phyloP scores from a whole-genome alignment of 2,888 invertebrate species.

The Helleia helle region DNA sequence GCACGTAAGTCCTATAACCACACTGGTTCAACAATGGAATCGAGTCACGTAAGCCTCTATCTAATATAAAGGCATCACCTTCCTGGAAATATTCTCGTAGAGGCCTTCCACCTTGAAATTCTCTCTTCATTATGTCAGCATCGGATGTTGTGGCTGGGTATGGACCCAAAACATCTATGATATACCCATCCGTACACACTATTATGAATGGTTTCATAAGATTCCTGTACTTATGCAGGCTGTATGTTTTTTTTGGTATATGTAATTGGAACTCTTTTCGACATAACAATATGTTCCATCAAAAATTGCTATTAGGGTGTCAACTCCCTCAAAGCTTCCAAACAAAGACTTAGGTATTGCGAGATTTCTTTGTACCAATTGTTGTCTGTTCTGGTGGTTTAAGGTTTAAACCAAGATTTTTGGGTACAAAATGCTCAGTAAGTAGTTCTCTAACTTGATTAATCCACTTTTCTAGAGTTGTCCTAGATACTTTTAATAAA shows the following conservation, averaged over 20 bases:
- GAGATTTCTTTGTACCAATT: slow-evolving; percentile 1
- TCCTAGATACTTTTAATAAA: slow-evolving; percentile 14
- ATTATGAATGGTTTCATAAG: slow-evolving; percentile 18
- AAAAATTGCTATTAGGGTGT: not conserved
- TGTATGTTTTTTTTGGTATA: no score
- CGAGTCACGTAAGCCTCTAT: slow-evolving; percentile 12
- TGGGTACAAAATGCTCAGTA: slow-evolving; percentile 10
- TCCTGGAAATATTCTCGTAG: slow-evolving; percentile 11
- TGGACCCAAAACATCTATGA: slow-evolving; percentile 14
- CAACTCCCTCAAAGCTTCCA: slow-evolving; percentile 4
- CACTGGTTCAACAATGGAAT: slow-evolving; percentile 6
- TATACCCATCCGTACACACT: slow-evolving; percentile 16
- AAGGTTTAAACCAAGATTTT: slow-evolving; percentile 5
- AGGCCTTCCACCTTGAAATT: slow-evolving; percentile 1
- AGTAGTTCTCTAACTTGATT: slow-evolving; percentile 8
- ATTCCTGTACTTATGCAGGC: slow-evolving; percentile 17
- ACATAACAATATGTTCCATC: no score
- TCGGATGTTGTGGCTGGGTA: slow-evolving; percentile 15
- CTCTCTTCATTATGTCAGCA: slow-evolving; percentile 10
- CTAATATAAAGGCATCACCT: slow-evolving; percentile 13
- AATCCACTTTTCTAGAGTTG: slow-evolving; percentile 12
- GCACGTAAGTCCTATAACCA: slow-evolving; percentile 10
- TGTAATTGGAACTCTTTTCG: no score
- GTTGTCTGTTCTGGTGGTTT: slow-evolving; percentile 2
- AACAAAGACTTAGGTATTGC: not conserved